A percentile compares a stretch with the other conserved stretches of the same genome.
Conservation (phyloP, 2,797 vertebrate genomes). For the Moxostoma hubbsi region DNA sequence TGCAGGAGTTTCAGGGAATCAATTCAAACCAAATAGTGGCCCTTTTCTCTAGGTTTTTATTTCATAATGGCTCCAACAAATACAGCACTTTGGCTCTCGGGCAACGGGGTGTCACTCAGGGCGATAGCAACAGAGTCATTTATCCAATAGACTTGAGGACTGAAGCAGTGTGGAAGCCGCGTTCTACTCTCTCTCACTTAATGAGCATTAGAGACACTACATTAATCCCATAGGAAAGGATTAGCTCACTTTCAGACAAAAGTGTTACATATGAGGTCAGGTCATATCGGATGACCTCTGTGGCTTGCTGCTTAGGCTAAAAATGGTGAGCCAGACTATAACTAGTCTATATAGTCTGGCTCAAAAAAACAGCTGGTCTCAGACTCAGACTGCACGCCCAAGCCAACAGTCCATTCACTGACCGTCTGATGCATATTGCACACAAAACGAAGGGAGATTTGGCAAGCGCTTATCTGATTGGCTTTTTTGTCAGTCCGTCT, state of each 20-base stretch:
- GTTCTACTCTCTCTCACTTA: conserved; percentile 77
- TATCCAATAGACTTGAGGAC: conserved; percentile 74
- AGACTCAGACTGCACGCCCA: no score
- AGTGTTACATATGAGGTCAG: conserved; percentile 83
- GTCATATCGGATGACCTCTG: conserved; percentile 80
- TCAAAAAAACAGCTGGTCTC: no score
- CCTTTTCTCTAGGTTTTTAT: conserved; percentile 79
- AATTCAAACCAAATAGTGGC: conserved; percentile 87
- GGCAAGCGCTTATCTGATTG: no score
- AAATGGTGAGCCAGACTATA: conserved; percentile 1
- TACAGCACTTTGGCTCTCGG: conserved; percentile 78
- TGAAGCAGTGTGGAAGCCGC: conserved; percentile 63
- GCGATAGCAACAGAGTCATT: conserved; percentile 79
- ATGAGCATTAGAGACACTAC: conserved; percentile 82
- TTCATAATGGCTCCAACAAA: conserved; percentile 86
- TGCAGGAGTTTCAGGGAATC: conserved; percentile 84
- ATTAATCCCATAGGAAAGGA: conserved; percentile 77
- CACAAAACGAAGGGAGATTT: no score
- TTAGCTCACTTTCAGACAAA: conserved; percentile 81
- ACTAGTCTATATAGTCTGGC: not conserved
- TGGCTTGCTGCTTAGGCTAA: conserved; percentile 69
- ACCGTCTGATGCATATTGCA: no score
- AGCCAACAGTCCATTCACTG: no score
- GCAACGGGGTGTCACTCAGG: conserved; percentile 81
- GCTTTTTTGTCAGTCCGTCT: no score